Evolutionary conservation across 1,140 invertebrate species (phyloP).

Genomic region (Grapholita molesta): DNA sequence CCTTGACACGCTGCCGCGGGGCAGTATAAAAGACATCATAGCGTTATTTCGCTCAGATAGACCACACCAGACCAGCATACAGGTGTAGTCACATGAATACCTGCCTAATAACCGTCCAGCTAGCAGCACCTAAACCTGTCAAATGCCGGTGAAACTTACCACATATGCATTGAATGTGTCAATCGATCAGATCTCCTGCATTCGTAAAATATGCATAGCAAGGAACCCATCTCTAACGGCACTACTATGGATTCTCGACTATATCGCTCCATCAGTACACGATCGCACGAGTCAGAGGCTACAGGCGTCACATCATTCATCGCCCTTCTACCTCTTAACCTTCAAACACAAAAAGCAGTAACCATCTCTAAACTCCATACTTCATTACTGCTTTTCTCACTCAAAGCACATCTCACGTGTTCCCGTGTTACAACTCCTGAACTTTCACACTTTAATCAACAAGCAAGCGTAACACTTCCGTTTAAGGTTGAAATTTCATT

Average conservation of each 20-base stretch:
- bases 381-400: not conserved
- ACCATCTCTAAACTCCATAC: not conserved
- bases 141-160: not conserved
- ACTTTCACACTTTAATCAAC: conserved; percentile 15
- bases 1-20: no score
- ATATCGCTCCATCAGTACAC: conserved; percentile 27
- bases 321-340: conserved; percentile 51
- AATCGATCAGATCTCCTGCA: not conserved
- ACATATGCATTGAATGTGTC: not conserved
- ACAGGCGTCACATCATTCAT: conserved; percentile 63
- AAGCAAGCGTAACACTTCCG: conserved; percentile 24
- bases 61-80: no score
- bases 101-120: no score
- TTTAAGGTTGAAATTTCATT: conserved; percentile 32
- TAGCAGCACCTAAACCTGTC: not conserved
- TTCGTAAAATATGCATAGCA: not conserved
- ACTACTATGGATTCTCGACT: conserved; percentile 13
- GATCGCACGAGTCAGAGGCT: conserved; percentile 59
- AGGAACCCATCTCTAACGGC: not conserved
- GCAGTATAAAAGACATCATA: no score
- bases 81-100: no score
- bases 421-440: not conserved
- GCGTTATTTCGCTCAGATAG: no score
- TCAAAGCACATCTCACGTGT: not conserved
- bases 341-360: conserved; percentile 19